phyloP scores from a whole-genome alignment of 2,888 invertebrate species.

The Shargacucullia verbasci region DNA sequence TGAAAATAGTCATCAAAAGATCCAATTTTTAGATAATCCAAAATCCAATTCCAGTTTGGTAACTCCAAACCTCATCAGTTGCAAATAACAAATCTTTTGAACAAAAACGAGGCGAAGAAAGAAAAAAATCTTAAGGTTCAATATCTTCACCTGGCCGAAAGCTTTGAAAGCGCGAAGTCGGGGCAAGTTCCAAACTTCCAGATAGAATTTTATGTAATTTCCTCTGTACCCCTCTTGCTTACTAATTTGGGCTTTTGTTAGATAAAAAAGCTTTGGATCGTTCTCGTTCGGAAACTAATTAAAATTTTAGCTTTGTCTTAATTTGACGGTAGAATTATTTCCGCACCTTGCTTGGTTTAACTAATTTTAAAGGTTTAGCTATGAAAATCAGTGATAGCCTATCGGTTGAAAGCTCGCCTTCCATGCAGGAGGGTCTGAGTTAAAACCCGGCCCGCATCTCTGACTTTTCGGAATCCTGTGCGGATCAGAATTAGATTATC shows the following conservation, averaged over 20 bases:
- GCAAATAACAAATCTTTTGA: constrained; percentile 54
- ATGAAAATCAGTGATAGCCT: too few species aligned
- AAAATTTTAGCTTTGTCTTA: constrained; percentile 54
- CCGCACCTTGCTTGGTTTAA: constrained; percentile 25
- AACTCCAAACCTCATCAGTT: constrained; percentile 46
- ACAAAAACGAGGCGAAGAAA: constrained; percentile 29
- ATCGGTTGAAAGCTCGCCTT: neutral
- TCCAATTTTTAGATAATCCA: constrained; percentile 50
- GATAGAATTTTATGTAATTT: constrained; percentile 60
- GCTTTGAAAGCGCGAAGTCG: constrained; percentile 7
- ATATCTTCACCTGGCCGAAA: constrained; percentile 29
- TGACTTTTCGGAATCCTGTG: too few species aligned
- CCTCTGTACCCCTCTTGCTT: constrained; percentile 47
- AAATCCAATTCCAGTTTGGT: constrained; percentile 48
- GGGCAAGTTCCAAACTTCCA: constrained; percentile 37
- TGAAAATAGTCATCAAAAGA: constrained; percentile 38
- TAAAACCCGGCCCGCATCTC: too few species aligned
- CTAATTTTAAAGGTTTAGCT: constrained; percentile 18
- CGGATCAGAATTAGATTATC: too few species aligned
- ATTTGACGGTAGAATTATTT: constrained; percentile 49
- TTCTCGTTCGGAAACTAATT: constrained; percentile 54
- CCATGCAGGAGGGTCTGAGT: too few species aligned
- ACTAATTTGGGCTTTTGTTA: constrained; percentile 55
- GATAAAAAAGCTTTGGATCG: constrained; percentile 39
- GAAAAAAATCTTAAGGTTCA: constrained; percentile 37